Percentiles rank a stretch among this genome's conserved stretches.
These are phyloP conservation scores for Drosophila navojoa DNA, from an alignment of 1,140 invertebrate species.

Conservation along the genomic window DNA sequence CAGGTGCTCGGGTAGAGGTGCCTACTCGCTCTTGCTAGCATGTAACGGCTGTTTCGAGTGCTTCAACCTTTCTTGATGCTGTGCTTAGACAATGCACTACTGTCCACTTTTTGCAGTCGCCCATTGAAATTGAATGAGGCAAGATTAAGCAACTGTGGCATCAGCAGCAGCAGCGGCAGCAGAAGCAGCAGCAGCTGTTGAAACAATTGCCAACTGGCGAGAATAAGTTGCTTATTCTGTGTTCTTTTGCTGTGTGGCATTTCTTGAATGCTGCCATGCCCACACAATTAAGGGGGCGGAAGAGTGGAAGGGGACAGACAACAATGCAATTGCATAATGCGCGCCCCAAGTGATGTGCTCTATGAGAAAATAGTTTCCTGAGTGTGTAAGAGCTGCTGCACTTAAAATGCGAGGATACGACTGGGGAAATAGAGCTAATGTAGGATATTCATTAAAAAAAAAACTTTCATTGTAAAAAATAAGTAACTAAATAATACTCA, in stretches of 20 bases:
- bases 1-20: neutral
- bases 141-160: slow-evolving; percentile 26
- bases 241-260: neutral
- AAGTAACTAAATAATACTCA: no score
- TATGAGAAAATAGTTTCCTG: no score
- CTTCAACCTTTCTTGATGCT: slow-evolving; percentile 39
- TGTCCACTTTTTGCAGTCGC: slow-evolving; percentile 9
- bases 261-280: neutral
- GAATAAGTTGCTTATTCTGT: slow-evolving; percentile 14
- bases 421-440: no score
- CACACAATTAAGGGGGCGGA: neutral
- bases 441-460: no score
- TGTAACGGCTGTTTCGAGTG: slow-evolving; percentile 15
- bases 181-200: slow-evolving; percentile 6
- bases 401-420: no score
- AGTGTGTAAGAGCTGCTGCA: neutral
- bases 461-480: no score
- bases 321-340: neutral
- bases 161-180: neutral
- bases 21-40: neutral
- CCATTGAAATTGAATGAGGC: slow-evolving; percentile 25
- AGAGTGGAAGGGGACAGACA: neutral
- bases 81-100: slow-evolving; percentile 8
- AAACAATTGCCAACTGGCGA: slow-evolving; percentile 31
- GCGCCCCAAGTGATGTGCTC: neutral